phyloP scores from a whole-genome alignment of 1,140 invertebrate species.

The Thaumatotibia leucotreta region DNA sequence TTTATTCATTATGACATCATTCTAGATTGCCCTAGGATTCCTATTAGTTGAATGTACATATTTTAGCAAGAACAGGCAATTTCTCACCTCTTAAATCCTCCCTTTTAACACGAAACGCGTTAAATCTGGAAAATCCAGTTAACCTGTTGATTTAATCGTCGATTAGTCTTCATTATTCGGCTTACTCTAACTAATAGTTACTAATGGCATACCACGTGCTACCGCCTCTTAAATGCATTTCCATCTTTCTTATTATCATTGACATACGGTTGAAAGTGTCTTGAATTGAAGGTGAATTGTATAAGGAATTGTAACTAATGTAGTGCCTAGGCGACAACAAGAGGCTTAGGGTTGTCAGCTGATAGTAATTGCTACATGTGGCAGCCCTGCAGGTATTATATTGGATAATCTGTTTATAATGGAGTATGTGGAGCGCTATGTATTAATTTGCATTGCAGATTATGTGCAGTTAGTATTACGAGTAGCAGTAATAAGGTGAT shows the following conservation, averaged over 20 bases:
- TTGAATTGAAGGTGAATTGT: not conserved
- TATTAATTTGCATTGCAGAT: not conserved
- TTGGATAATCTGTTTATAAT: not conserved
- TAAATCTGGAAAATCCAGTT: constrained; percentile 27
- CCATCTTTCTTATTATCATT: constrained; percentile 17
- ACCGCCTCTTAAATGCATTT: constrained; percentile 35
- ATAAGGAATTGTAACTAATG: not conserved
- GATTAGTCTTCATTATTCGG: constrained; percentile 62
- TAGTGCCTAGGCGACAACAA: constrained; percentile 10
- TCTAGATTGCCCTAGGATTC: no score
- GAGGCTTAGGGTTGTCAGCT: not conserved
- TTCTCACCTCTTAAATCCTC: constrained; percentile 18
- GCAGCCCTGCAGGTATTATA: not conserved
- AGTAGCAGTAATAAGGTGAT: no score
- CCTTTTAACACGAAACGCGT: constrained; percentile 30
- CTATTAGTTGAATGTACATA: no score
- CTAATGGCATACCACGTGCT: constrained; percentile 53
- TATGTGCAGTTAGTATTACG: no score
- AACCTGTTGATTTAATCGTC: constrained; percentile 69
- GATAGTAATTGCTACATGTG: not conserved
- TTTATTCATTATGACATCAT: no score
- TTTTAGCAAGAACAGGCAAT: not conserved
- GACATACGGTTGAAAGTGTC: not conserved
- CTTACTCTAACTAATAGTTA: constrained; percentile 55
- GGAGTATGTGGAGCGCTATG: not conserved